Conservation (phyloP, 2,797 vertebrate genomes). For the Clarias fuscus region DNA sequence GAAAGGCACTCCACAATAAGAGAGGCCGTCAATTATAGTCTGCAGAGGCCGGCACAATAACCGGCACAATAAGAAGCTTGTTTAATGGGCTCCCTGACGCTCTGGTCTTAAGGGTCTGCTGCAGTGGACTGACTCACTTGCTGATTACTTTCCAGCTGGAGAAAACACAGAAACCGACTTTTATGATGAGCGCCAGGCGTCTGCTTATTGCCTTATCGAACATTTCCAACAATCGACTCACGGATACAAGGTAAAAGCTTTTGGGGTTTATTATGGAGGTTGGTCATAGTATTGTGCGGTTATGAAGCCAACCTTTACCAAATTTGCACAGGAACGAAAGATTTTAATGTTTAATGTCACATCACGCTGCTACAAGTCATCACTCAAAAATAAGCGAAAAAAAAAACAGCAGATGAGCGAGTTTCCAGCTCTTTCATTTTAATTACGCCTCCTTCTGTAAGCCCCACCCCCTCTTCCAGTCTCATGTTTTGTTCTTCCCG, state of each 20-base stretch:
- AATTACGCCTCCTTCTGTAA: background rate
- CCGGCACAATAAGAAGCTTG: conserved; percentile 35
- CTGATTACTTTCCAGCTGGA: conserved; percentile 39
- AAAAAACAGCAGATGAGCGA: background rate
- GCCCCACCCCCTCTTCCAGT: background rate
- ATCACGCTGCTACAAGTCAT: background rate
- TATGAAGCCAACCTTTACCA: background rate
- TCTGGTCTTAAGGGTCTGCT: conserved; percentile 29
- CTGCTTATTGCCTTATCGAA: background rate
- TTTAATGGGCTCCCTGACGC: conserved; percentile 43
- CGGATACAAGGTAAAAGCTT: background rate
- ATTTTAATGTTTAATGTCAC: background rate
- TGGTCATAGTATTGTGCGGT: background rate
- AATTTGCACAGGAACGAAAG: background rate
- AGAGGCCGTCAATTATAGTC: conserved; percentile 48
- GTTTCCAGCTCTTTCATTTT: background rate
- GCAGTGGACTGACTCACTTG: conserved; percentile 42
- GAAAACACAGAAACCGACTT: background rate
- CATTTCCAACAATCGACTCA: background rate
- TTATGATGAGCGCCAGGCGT: background rate
- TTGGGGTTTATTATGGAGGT: background rate
- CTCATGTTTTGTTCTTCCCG: background rate
- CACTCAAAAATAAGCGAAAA: background rate
- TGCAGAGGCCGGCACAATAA: conserved; percentile 44
- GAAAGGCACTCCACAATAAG: conserved; percentile 49